A percentile compares a stretch with the other conserved stretches of the same genome.
Evolutionary conservation across 1,140 invertebrate genomes (phyloP).

Genomic region (Aphaenogaster rudis): DNA sequence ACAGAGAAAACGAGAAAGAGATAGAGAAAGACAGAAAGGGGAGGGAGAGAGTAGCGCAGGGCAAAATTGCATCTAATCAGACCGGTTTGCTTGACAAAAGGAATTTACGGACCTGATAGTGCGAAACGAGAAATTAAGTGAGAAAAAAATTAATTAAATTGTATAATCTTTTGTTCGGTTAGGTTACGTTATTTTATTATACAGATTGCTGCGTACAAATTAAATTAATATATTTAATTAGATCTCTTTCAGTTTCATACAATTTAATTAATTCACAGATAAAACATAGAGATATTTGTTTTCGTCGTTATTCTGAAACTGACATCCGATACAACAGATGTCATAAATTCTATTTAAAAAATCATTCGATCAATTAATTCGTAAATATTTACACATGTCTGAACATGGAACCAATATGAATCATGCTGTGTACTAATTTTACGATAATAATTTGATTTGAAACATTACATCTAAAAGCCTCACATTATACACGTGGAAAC

Average conservation of each 20-base stretch:
- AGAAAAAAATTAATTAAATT: conserved; percentile 2
- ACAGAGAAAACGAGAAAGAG: conserved; percentile 26
- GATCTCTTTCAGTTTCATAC: not conserved
- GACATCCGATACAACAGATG: not conserved
- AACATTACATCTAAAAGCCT: conserved; percentile 15
- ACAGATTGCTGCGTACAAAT: not conserved
- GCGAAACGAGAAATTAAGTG: not conserved
- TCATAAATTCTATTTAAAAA: conserved; percentile 45
- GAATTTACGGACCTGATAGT: not conserved
- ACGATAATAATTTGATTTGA: conserved; percentile 52
- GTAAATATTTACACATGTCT: not conserved
- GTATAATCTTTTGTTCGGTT: not conserved
- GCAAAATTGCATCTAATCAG: conserved; percentile 39
- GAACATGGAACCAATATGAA: conserved; percentile 8
- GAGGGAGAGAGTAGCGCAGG: not conserved
- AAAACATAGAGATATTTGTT: conserved; percentile 6
- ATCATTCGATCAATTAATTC: conserved; percentile 46
- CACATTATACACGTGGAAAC: too few relatives aligned
- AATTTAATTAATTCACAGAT: not conserved
- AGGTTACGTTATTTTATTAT: too few relatives aligned
- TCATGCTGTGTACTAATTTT: conserved; percentile 5
- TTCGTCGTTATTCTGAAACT: conserved; percentile 10
- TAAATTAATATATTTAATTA: conserved; percentile 16
- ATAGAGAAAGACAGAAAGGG: conserved; percentile 2
- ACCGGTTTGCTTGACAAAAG: not conserved